Evolutionary conservation across 1,140 invertebrate genomes (phyloP).

Genomic region (Galleria mellonella): DNA sequence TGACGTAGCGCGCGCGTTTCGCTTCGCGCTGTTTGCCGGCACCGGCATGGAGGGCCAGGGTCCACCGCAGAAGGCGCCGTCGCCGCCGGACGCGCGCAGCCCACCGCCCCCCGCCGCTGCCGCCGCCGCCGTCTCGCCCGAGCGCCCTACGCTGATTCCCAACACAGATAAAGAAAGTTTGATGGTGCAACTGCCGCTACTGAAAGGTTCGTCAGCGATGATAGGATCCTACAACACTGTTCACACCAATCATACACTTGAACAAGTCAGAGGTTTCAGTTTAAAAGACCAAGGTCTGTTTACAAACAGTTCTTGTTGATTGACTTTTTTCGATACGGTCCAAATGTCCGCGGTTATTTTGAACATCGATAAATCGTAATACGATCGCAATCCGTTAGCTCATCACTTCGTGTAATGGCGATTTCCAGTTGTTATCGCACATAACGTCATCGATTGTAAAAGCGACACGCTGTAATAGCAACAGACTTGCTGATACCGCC

Average conservation of each 20-base stretch:
- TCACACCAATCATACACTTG: not conserved
- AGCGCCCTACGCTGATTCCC: conserved; percentile 34
- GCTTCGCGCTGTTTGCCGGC: conserved; percentile 53
- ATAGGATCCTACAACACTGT: not conserved
- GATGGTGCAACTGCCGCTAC: conserved; percentile 63
- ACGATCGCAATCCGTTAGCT: too few species aligned
- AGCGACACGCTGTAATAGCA: conserved; percentile 6
- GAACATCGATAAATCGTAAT: not conserved
- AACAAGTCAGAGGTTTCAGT: too few species aligned
- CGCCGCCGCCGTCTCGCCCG: conserved; percentile 40
- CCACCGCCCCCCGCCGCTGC: conserved; percentile 40
- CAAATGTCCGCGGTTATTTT: conserved; percentile 16
- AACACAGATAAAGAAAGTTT: conserved; percentile 58
- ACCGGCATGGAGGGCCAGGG: conserved; percentile 56
- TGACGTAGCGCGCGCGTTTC: conserved; percentile 69
- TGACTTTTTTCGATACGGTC: conserved; percentile 15
- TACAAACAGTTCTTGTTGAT: conserved; percentile 25
- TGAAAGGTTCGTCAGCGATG: conserved; percentile 56
- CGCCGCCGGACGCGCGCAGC: conserved; percentile 55
- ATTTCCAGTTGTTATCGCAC: not conserved
- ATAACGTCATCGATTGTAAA: conserved; percentile 5
- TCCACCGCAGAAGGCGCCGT: conserved; percentile 51
- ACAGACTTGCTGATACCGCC: conserved; percentile 8
- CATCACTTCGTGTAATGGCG: too few species aligned
- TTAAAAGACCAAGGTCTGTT: conserved; percentile 18